Base-by-base conservation (phyloP, 1,140 invertebrate genomes). In the Leptoteleia sp. region DNA sequence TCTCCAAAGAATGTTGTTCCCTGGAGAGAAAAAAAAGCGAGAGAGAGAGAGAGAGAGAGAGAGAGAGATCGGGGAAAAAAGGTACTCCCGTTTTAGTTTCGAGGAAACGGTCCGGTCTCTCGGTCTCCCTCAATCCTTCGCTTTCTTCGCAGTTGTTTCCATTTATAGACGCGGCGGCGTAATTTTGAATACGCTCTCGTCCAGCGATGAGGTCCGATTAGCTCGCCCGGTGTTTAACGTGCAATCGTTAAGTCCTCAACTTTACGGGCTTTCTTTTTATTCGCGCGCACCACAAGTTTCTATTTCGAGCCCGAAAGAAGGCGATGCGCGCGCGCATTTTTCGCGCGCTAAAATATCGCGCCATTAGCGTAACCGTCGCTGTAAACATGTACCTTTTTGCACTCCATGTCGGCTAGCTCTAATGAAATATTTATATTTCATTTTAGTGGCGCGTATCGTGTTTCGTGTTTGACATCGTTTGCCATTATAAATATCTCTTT, bases 11-110 rank as follows among this genome's bases (percentile, higher is more conserved):
- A 65, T 57, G 48, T 38, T 31, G 40, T 12, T 11, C 3, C 19
- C 13, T 38, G 3, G 8, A 40, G 42, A 5, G 37, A 52, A 47
- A 54, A 59, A 52, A 61, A 17, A 12, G 5, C 19, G 19, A 22
- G n/a, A n/a, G n/a, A n/a, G n/a, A n/a, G n/a, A n/a, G n/a, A 22
- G 19, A 22, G 19, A 22, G 19, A 22, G 19, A 22, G 19, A 5
- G 54, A 13, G 29, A 29, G 55, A 55, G n/a, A n/a, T n/a, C n/a
- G n/a, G n/a, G n/a, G 47, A 72, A 62, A 33, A 33, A 57, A 33
- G 52, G 37, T 65, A 64, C 59, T 73, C 70, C 29, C 70, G 59
- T 64, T 73, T 73, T 50, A 64, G 57, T 73, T 73, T 73, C 70
- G 70, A 19, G 59, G 70, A 64, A 73, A 73, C 71, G 52, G 35